These are phyloP conservation scores for Colostygia pectinataria DNA, from an alignment of 2,888 invertebrate species.

Conservation along the genomic window DNA sequence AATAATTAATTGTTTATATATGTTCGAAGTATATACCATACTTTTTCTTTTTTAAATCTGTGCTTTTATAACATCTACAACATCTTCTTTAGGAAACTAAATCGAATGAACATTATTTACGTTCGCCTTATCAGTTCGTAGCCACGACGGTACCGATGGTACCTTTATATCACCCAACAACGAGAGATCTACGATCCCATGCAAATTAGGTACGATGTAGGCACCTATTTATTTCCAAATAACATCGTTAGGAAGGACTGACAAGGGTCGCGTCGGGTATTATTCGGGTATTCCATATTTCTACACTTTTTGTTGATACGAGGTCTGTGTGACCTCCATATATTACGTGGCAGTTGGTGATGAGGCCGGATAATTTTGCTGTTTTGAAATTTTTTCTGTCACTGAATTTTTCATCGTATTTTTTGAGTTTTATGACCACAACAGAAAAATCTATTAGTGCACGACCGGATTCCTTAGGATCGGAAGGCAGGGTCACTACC, in stretches of 20 bases:
- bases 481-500: too few relatives aligned
- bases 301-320: slow-evolving; percentile 54
- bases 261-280: slow-evolving; percentile 59
- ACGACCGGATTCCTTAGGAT: too few relatives aligned
- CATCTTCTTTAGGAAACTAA: too few relatives aligned
- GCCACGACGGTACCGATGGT: background rate
- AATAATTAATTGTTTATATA: too few relatives aligned
- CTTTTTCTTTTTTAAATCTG: too few relatives aligned
- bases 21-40: too few relatives aligned
- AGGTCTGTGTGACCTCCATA: slow-evolving; percentile 58
- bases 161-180: slow-evolving; percentile 10
- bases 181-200: slow-evolving; percentile 37
- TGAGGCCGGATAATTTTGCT: slow-evolving; percentile 21
- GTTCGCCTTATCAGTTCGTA: background rate
- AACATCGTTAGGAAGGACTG: slow-evolving; percentile 50
- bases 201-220: slow-evolving; percentile 47
- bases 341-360: slow-evolving; percentile 44
- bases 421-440: too few relatives aligned
- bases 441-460: too few relatives aligned
- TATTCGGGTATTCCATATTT: slow-evolving; percentile 59
- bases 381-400: slow-evolving; percentile 16
- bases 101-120: too few relatives aligned
- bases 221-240: slow-evolving; percentile 55
- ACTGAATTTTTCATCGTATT: background rate
- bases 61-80: too few relatives aligned